Evolutionary conservation across 2,113 vertebrate genomes (phyloP), one percentile per base, ranked within the genome.

Genomic region (Procavia capensis): DNA sequence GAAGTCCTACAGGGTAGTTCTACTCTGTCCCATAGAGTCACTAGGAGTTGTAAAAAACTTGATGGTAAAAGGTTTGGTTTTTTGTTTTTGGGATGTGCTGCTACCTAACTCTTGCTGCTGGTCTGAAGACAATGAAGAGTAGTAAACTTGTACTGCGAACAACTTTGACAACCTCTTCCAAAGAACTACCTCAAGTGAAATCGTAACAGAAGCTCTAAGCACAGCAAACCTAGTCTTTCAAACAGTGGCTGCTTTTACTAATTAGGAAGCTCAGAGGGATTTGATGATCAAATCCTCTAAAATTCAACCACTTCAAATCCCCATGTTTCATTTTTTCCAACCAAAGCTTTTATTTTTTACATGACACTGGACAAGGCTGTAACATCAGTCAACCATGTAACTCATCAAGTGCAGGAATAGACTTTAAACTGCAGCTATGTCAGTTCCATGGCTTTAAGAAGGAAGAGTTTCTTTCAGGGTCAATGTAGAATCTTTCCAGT

Each of bases 331-430:
- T 82, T 74, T 29, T 86, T 95, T 57, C 63, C 31, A 61, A 34
- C 54, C 10, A 85, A 90, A 86, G 22, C 29, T 31, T 90, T 91
- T 81, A 43, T 81, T 91, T 91, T 87, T 57, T 54, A 43, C 31
- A 25, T 45, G 6, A 83, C 2, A 83, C 19, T 9, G 57, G 50
- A 79, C n/a, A 88, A n/a, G 19, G 29, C n/a, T 79, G 9, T n/a
- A 9, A 59, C 4, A 82, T 76, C 59, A 43, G 31, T 41, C n/a
- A 72, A 61, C 39, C 31, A 59, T 59, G 36, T 57, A 64, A 85
- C 39, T 86, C 5, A 70, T 45, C 25, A 36, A 29, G 34, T 10
- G 9, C 9, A 54, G 17, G 29, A 54, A 24, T 25, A 34, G 34
- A 45, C 13, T 81, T 29, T 75, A 29, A 66, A 57, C 64, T 89